These are phyloP conservation scores for Epistrophella euchroma DNA, from an alignment of 2,888 invertebrate genomes.

Conservation along the genomic window DNA sequence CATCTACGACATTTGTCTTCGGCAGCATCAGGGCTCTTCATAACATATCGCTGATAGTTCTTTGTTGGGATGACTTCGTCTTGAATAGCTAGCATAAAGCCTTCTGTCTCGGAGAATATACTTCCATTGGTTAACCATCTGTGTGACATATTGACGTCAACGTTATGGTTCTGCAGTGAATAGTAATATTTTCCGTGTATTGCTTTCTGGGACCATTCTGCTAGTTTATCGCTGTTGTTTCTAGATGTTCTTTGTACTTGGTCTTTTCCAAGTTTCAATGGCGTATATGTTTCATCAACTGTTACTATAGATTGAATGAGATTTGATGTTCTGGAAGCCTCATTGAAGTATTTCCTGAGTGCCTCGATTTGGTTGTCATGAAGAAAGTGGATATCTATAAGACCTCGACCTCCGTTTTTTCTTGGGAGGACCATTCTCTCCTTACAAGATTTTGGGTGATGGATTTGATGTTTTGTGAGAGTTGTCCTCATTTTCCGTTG, in stretches of 20 bases:
- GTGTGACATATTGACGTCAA: constrained; percentile 27
- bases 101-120: constrained; percentile 1
- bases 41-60: not conserved
- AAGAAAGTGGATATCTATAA: no score
- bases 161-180: not conserved
- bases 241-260: not conserved
- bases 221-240: not conserved
- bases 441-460: constrained; percentile 14
- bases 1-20: constrained; percentile 26
- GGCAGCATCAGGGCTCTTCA: not conserved
- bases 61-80: constrained; percentile 28
- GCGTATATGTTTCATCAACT: not conserved
- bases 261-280: not conserved
- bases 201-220: not conserved
- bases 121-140: no score
- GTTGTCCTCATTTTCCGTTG: constrained; percentile 15
- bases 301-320: not conserved
- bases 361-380: not conserved
- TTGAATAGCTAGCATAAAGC: not conserved
- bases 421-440: constrained; percentile 16
- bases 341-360: constrained; percentile 1
- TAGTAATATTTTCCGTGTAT: constrained; percentile 23
- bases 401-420: not conserved
- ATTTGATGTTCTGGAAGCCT: not conserved
- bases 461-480: constrained; percentile 9